phyloP scores from a whole-genome alignment of 2,113 vertebrate genomes.

The Origma solitaria region DNA sequence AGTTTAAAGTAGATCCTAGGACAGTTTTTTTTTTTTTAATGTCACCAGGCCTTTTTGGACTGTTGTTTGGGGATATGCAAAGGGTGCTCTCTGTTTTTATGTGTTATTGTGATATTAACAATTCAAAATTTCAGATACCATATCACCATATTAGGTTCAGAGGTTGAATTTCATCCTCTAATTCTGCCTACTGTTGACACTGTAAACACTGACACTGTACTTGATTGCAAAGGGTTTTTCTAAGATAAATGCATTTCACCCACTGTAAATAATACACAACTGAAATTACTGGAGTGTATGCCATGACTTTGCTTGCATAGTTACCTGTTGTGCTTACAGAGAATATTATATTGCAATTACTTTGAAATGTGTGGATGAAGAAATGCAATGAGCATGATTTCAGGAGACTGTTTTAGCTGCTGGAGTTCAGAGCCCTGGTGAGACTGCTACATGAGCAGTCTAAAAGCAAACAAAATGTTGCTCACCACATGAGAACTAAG shows the following conservation, averaged over 20 bases:
- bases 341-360: conserved; percentile 19
- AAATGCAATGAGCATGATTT: conserved; percentile 14
- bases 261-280: not conserved
- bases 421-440: not conserved
- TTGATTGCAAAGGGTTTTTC: not conserved
- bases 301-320: not conserved
- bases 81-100: not conserved
- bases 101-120: not conserved
- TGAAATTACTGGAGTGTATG: not conserved
- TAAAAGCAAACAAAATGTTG: not conserved
- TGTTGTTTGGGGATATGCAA: not conserved
- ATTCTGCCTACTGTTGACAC: not conserved
- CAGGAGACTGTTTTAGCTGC: not conserved
- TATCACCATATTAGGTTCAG: not conserved
- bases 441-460: not conserved
- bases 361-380: conserved; percentile 7
- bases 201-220: not conserved
- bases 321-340: not conserved
- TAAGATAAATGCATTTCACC: not conserved
- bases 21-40: not conserved
- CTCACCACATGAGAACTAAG: not conserved
- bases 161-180: not conserved
- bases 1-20: not conserved
- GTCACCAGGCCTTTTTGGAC: not conserved
- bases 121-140: not conserved